Conservation (phyloP, 2,113 vertebrate species). For the Brachyhypopomus gauderio region DNA sequence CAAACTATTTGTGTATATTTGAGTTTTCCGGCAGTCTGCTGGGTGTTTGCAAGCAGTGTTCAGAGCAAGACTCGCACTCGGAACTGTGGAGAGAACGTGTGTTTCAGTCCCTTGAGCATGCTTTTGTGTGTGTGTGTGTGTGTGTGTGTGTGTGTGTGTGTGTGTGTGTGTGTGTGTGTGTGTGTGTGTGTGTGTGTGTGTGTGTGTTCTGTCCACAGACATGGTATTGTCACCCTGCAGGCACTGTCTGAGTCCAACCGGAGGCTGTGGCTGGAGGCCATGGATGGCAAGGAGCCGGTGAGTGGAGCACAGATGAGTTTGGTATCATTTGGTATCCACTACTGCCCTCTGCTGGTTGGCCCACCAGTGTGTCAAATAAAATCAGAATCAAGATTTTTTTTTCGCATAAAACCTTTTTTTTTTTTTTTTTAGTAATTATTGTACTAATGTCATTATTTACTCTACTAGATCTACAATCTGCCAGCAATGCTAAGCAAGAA, state of each 20-base stretch:
- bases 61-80: too few relatives aligned
- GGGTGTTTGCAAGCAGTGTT: too few relatives aligned
- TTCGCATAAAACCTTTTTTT: too few relatives aligned
- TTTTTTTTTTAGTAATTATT: too few relatives aligned
- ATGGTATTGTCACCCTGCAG: conserved; percentile 92
- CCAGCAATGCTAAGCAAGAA: conserved; percentile 95
- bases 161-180: conserved; percentile 28
- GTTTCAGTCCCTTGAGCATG: too few relatives aligned
- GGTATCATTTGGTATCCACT: too few relatives aligned
- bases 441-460: not conserved
- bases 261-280: conserved; percentile 95
- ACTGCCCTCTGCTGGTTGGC: too few relatives aligned
- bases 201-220: conserved; percentile 71
- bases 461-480: conserved; percentile 90
- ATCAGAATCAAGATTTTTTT: too few relatives aligned
- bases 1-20: not conserved
- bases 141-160: conserved; percentile 9
- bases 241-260: conserved; percentile 93
- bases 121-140: not conserved
- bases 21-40: too few relatives aligned
- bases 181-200: conserved; percentile 15
- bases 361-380: too few relatives aligned
- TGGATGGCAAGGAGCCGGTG: conserved; percentile 98
- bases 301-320: conserved; percentile 39
- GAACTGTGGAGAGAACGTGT: too few relatives aligned